Evolutionary conservation across 1,140 invertebrate species (phyloP).

Genomic region (Drosophila paulistorum): DNA sequence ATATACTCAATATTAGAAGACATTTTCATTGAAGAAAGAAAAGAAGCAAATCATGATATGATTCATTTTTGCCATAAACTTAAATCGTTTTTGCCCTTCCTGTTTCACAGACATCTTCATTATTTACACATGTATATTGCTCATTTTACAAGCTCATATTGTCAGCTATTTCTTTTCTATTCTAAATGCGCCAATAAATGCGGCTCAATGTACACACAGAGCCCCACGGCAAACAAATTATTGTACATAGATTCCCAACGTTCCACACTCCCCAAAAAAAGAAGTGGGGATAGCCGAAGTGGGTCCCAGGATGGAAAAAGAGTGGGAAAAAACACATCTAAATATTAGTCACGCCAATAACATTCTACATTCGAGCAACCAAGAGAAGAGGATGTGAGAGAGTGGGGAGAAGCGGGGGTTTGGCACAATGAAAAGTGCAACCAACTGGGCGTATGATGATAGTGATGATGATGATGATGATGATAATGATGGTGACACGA

Average conservation of each 20-base stretch:
- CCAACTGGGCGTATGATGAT: conserved; percentile 35
- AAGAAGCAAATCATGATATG: no score
- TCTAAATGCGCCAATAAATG: conserved; percentile 62
- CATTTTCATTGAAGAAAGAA: no score
- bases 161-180: conserved; percentile 22
- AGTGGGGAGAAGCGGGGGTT: not conserved
- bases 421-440: conserved; percentile 51
- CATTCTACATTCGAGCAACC: conserved; percentile 47
- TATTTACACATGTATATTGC: conserved; percentile 8
- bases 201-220: conserved; percentile 46
- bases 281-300: not conserved
- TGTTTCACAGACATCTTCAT: not conserved
- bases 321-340: conserved; percentile 39
- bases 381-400: conserved; percentile 25
- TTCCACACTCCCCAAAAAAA: not conserved
- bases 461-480: conserved; percentile 11
- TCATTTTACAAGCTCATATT: conserved; percentile 1
- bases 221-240: conserved; percentile 65
- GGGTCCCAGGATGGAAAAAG: not conserved
- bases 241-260: conserved; percentile 19
- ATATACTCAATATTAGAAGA: no score
- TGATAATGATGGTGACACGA: conserved; percentile 21
- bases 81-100: not conserved
- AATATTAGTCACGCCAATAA: conserved; percentile 75
- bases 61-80: no score